Conservation (phyloP, 2,797 vertebrate species). For the Borostomias antarcticus region DNA sequence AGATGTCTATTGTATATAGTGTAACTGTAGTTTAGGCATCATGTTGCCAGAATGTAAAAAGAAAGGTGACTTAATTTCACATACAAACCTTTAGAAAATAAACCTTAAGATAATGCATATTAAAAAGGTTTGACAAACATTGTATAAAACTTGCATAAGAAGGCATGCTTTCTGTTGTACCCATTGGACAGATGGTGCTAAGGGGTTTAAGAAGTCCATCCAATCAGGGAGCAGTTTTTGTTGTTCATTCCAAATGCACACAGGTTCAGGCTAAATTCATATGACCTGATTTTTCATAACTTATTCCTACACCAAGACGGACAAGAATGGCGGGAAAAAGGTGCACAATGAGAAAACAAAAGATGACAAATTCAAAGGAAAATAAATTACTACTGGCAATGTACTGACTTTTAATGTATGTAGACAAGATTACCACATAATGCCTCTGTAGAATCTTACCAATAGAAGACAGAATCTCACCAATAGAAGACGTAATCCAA, state of each 20-base stretch:
- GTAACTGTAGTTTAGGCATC: slow-evolving; percentile 21
- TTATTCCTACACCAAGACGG: slow-evolving; percentile 37
- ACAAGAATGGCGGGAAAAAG: slow-evolving; percentile 9
- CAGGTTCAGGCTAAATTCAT: slow-evolving; percentile 46
- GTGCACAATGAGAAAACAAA: slow-evolving; percentile 26
- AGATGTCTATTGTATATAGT: slow-evolving; percentile 2
- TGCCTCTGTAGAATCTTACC: slow-evolving; percentile 5
- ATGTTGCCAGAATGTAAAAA: slow-evolving; percentile 44
- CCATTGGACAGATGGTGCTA: slow-evolving; percentile 52
- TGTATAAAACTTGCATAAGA: slow-evolving; percentile 82
- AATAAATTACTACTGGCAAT: slow-evolving; percentile 6
- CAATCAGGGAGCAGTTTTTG: slow-evolving; percentile 42
- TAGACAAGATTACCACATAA: not conserved
- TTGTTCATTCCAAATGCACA: slow-evolving; percentile 56
- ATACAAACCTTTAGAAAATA: slow-evolving; percentile 54
- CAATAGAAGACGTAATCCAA: slow-evolving; percentile 12
- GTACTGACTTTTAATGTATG: slow-evolving; percentile 13
- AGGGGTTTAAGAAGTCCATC: slow-evolving; percentile 42
- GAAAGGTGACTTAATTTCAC: slow-evolving; percentile 63
- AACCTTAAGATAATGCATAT: slow-evolving; percentile 72
- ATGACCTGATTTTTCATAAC: slow-evolving; percentile 58
- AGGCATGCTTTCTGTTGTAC: slow-evolving; percentile 66
- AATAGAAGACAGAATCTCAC: slow-evolving; percentile 4
- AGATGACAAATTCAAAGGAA: slow-evolving; percentile 21
- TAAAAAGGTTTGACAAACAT: slow-evolving; percentile 60